Conservation (phyloP, 2,888 invertebrate species). For the Hyppa rectilinea region DNA sequence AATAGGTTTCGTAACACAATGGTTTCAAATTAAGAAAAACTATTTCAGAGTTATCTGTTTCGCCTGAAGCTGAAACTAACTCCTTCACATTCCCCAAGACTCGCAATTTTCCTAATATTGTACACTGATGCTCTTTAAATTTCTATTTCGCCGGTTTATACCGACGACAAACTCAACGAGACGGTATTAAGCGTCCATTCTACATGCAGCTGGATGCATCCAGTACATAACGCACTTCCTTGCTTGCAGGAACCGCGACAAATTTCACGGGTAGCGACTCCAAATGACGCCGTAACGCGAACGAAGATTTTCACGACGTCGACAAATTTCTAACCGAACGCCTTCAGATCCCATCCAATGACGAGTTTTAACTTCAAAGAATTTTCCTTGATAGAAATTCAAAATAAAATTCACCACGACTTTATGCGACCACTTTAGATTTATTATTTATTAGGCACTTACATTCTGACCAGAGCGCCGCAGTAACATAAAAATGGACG, state of each 20-base stretch:
- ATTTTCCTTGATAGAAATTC: conserved; percentile 48
- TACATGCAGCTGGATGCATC: conserved; percentile 73
- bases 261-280: conserved; percentile 87
- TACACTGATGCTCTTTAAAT: conserved; percentile 59
- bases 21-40: conserved; percentile 34
- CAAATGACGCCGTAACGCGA: conserved; percentile 79
- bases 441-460: conserved; percentile 60
- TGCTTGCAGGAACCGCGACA: conserved; percentile 78
- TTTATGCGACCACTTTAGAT: conserved; percentile 46
- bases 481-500: conserved; percentile 59
- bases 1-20: conserved; percentile 9
- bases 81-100: conserved; percentile 45
- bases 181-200: conserved; percentile 66
- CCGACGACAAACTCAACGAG: conserved; percentile 61
- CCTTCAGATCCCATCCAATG: conserved; percentile 67
- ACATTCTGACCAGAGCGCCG: conserved; percentile 47
- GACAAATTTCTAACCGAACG: conserved; percentile 84
- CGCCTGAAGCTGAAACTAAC: conserved; percentile 14
- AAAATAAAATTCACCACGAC: conserved; percentile 52
- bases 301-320: conserved; percentile 81
- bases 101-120: conserved; percentile 58
- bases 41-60: conserved; percentile 28
- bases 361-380: conserved; percentile 53
- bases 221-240: conserved; percentile 68
- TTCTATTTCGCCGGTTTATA: conserved; percentile 60